Conservation (phyloP, 2,888 invertebrate genomes). For the Caenorhabditis angaria region DNA sequence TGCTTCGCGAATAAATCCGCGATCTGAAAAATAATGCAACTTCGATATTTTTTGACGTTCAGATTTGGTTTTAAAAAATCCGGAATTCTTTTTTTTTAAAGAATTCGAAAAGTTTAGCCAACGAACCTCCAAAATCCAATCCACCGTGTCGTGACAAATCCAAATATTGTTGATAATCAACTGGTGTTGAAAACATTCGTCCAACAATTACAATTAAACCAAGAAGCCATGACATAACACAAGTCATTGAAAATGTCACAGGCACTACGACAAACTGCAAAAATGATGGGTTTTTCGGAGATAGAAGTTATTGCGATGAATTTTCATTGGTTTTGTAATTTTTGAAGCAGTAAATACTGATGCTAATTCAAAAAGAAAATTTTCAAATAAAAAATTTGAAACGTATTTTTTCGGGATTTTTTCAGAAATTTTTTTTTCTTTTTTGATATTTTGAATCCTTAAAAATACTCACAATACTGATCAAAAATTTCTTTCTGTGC, state of each 20-base stretch:
- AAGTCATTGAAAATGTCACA: constrained; percentile 62
- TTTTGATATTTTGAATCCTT: background rate
- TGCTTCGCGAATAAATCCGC: constrained; percentile 20
- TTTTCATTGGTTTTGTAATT: background rate
- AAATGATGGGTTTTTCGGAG: background rate
- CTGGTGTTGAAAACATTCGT: constrained; percentile 53
- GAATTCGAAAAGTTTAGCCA: background rate
- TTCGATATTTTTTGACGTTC: too few species aligned
- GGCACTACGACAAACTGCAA: constrained; percentile 69
- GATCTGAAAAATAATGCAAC: constrained; percentile 18
- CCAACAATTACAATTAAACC: constrained; percentile 65
- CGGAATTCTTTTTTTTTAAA: too few species aligned
- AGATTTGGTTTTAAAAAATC: too few species aligned
- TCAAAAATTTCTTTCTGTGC: constrained; percentile 69
- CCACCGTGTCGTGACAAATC: constrained; percentile 34
- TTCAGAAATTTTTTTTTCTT: background rate
- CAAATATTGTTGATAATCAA: constrained; percentile 53
- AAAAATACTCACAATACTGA: constrained; percentile 59
- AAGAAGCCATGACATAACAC: constrained; percentile 63
- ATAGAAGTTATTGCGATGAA: background rate
- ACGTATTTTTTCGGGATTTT: background rate
- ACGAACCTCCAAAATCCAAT: constrained; percentile 26
- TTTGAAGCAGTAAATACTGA: background rate
- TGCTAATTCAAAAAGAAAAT: background rate
- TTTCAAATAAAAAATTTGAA: background rate